Percentiles rank a stretch among this genome's conserved stretches.
Evolutionary conservation across 2,797 vertebrate genomes (phyloP).

Genomic region (Acanthurus leucopareius): DNA sequence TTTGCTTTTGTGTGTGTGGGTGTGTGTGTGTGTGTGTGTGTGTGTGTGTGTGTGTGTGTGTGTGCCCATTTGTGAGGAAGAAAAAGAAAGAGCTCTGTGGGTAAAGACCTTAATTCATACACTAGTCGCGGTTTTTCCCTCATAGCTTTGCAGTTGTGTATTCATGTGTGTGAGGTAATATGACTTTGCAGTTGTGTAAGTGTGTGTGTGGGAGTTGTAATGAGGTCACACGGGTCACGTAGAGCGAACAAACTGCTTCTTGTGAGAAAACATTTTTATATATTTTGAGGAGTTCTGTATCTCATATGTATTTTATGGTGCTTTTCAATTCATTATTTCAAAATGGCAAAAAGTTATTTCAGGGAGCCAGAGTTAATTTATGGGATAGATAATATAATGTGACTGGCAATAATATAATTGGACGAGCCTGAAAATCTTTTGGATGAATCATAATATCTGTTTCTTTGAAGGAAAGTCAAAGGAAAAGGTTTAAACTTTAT

Average conservation of each 20-base stretch:
- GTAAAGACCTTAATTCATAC: slow-evolving; percentile 46
- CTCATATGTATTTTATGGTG: neutral
- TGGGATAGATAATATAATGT: neutral
- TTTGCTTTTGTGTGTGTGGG: slow-evolving; percentile 31
- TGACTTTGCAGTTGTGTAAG: slow-evolving; percentile 14
- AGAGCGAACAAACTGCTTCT: slow-evolving; percentile 7
- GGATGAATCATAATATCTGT: neutral
- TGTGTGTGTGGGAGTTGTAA: neutral
- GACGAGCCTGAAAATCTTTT: neutral
- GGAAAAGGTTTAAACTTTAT: neutral
- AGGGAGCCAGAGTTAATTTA: neutral
- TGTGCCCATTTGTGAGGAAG: slow-evolving; percentile 11
- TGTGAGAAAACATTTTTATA: neutral
- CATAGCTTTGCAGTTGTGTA: slow-evolving; percentile 41
- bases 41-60: slow-evolving; percentile 16
- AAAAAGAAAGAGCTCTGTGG: slow-evolving; percentile 24
- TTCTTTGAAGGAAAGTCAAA: neutral
- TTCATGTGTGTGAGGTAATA: slow-evolving; percentile 13
- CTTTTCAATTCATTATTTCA: neutral
- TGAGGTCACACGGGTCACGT: slow-evolving; percentile 54
- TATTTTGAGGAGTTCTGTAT: neutral
- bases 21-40: slow-evolving; percentile 10
- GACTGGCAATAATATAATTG: neutral
- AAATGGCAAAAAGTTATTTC: neutral
- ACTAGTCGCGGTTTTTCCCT: slow-evolving; percentile 34